phyloP scores from a whole-genome alignment of 2,113 vertebrate genomes.

The Serinus canaria region DNA sequence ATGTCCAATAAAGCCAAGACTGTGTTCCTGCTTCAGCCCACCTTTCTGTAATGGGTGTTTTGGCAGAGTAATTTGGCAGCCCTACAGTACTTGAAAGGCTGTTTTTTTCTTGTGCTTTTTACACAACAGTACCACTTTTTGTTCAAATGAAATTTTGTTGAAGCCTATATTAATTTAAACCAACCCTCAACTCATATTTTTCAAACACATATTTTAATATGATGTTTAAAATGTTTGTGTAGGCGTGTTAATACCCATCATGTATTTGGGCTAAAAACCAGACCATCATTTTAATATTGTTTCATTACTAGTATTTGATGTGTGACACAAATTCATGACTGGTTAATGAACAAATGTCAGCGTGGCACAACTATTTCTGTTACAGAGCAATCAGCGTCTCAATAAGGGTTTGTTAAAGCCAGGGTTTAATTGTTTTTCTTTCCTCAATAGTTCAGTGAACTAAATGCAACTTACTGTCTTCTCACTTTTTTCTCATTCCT shows the following conservation, averaged over 20 bases:
- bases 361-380: not conserved
- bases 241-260: not conserved
- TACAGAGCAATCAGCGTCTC: slow-evolving; percentile 41
- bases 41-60: not conserved
- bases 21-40: not conserved
- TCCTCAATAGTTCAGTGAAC: slow-evolving; percentile 44
- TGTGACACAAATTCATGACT: slow-evolving; percentile 22
- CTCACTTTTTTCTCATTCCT: not conserved
- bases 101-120: not conserved
- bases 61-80: slow-evolving; percentile 8
- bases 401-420: slow-evolving; percentile 47
- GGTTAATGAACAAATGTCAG: slow-evolving; percentile 38
- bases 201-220: not conserved
- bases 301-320: slow-evolving; percentile 41
- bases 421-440: slow-evolving; percentile 22
- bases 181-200: not conserved
- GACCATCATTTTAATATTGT: slow-evolving; percentile 13
- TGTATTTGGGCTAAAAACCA: slow-evolving; percentile 20
- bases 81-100: not conserved
- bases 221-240: slow-evolving; percentile 14
- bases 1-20: not conserved
- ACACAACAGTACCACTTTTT: not conserved
- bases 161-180: not conserved
- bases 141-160: not conserved
- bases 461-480: slow-evolving; percentile 32